Evolutionary conservation across 2,797 vertebrate genomes (phyloP).

Genomic region (Oryzias sinensis): DNA sequence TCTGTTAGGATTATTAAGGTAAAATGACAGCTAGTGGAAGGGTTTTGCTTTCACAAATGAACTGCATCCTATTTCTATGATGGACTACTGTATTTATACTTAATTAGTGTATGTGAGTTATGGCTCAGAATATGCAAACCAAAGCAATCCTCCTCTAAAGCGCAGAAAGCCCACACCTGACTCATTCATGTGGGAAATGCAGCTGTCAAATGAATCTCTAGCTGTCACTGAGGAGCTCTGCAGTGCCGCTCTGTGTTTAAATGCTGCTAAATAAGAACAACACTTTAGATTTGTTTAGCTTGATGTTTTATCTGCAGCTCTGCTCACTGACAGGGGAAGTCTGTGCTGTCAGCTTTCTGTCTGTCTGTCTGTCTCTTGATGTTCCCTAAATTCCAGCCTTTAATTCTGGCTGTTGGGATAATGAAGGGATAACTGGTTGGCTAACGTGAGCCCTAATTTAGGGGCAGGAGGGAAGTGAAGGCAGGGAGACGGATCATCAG

Average conservation of each 20-base stretch:
- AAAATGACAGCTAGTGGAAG: not conserved
- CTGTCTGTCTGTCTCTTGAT: not conserved
- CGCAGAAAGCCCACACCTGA: not conserved
- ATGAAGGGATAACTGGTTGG: not conserved
- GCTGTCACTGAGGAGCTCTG: not conserved
- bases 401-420: not conserved
- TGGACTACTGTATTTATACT: not conserved
- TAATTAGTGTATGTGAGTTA: not conserved
- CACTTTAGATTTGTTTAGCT: too few relatives aligned
- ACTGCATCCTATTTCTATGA: not conserved
- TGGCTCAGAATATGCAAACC: not conserved
- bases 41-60: not conserved
- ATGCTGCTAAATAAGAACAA: too few relatives aligned
- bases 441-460: not conserved
- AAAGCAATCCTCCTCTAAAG: not conserved
- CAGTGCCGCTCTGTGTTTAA: not conserved
- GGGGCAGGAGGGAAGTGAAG: not conserved
- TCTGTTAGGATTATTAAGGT: constrained; percentile 4
- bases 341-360: not conserved
- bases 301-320: too few relatives aligned
- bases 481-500: not conserved
- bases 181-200: not conserved
- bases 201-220: constrained; percentile 1
- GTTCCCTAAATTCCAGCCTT: not conserved
- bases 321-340: too few relatives aligned